Base-by-base conservation (phyloP, 1,140 invertebrate species). In the Drosophila kohkoa region DNA sequence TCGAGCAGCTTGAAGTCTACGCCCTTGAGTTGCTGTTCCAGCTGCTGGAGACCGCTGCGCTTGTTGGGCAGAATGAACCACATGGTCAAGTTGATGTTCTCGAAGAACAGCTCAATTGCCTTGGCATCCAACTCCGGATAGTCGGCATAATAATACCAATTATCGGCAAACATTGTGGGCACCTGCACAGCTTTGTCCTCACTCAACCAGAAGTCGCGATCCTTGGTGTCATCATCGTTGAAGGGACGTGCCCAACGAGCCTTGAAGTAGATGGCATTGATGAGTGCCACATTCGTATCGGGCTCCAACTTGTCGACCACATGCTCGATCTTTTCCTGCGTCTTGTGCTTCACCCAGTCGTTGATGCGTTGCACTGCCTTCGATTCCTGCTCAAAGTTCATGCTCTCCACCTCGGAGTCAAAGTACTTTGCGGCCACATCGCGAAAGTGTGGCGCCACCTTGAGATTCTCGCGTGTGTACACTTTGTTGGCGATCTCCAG, bases 241-340 rank as follows among this genome's bases (percentile, higher is more conserved):
- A 97, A 97, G 72, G 93, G 93, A 32, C 92, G 79, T 45, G 93
- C 82, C 96, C 96, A 97, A 32, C 93, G 92, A n/a, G 95, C 96
- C 93, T 96, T 95, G 91, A 96, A 96, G 91, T 95, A 95, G 43
- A 96, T 93, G n/a, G 95, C 95, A 91, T 96, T 96, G 57, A 94
- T 94, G 54, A 95, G 93, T 68, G 95, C 94, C 80, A 95, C 89
- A 48, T 71, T 92, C 77, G 94, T 94, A 43, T 92, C 74, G 7
- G 69, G 59, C 46, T 79, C 82, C 0, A 95, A 69, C 25, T 87
- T 77, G 8, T 93, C 74, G 43, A 96, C 88, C 35, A 96, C 92
- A 73, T 95, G 91, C 55, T 93, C 93, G 45, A 97, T 96, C 79
- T 94, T 95, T 41, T 94, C 87, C 45, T 94, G 93, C 0, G 96